Conservation (phyloP, 1,140 invertebrate genomes). For the Drosophila leontia region DNA sequence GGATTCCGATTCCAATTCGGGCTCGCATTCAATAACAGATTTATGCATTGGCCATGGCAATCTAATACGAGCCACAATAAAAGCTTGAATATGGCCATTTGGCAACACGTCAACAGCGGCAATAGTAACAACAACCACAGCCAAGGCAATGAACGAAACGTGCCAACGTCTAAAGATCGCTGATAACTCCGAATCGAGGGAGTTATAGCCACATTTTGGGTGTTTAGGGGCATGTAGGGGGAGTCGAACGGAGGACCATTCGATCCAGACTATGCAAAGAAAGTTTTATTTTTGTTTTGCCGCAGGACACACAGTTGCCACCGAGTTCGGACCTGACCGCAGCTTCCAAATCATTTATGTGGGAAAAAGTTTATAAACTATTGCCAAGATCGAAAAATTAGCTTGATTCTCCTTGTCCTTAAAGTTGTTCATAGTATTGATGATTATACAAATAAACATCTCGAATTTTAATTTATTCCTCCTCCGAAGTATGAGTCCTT, state of each 20-base stretch:
- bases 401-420: background rate
- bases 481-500: background rate
- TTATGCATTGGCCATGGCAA: constrained; percentile 79
- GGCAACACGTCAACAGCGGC: constrained; percentile 76
- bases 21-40: constrained; percentile 64
- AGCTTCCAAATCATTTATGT: constrained; percentile 22
- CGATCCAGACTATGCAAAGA: constrained; percentile 53
- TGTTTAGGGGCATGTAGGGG: constrained; percentile 6
- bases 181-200: constrained; percentile 68
- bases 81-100: constrained; percentile 80
- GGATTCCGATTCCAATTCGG: constrained; percentile 54
- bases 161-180: constrained; percentile 77
- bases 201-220: constrained; percentile 43
- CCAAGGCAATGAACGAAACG: constrained; percentile 81
- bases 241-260: background rate
- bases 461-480: background rate
- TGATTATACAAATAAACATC: background rate
- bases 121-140: constrained; percentile 36
- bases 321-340: constrained; percentile 4
- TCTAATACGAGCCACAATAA: constrained; percentile 82
- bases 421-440: background rate
- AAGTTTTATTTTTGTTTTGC: constrained; percentile 58
- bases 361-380: background rate
- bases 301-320: constrained; percentile 20
- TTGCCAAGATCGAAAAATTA: background rate